Base-by-base conservation (phyloP, 1,140 invertebrate species). In the Papilio aristodemus region DNA sequence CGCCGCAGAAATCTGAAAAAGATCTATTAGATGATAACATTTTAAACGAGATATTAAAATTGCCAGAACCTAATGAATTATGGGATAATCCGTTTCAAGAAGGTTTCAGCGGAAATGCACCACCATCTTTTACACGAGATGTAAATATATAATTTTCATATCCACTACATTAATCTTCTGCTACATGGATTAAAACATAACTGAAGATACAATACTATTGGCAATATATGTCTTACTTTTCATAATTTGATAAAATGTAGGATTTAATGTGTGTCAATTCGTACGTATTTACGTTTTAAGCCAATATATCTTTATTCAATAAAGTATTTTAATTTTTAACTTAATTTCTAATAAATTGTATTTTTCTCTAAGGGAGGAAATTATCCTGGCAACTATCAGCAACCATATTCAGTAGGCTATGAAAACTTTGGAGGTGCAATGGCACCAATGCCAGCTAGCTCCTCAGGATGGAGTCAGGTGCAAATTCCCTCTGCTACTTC, bases 1-100 rank as follows among this genome's bases (percentile, higher is more conserved):
- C 89, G 0, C 87, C 87, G 0, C 66, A 82, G 4, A 87, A 84
- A 54, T 75, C 66, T 62, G 84, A 83, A 8, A 91, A 91, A 59
- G 86, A 89, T n/a, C 66, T 86, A 13, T 57, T 90, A 1, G 87
- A 89, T 62, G 89, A 91, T 10, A 90, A 88, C 37, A 89, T 91
- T 36, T 71, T 91, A 14, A 89, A 78, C 66, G 87, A 89, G 69
- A 89, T 89, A 69, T 81, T 86, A 0, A 89, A 89, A 68, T 58
- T 89, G 7, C 87, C 88, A 0, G 86, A 89, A 22, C 86, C 86
- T 0, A 89, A 83, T 69, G 89, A 91, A 59, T 69, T 91, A 9
- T 91, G 89, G 89, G 89, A 91, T n/a, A 85, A 75, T 58, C 85
- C 85, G 50, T 78, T 84, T 43, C 81, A 83, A 68, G 86, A 85